Evolutionary conservation across 1,140 invertebrate species (phyloP), one percentile per base, ranked within the genome.

Genomic region (Sinonovacula constricta): DNA sequence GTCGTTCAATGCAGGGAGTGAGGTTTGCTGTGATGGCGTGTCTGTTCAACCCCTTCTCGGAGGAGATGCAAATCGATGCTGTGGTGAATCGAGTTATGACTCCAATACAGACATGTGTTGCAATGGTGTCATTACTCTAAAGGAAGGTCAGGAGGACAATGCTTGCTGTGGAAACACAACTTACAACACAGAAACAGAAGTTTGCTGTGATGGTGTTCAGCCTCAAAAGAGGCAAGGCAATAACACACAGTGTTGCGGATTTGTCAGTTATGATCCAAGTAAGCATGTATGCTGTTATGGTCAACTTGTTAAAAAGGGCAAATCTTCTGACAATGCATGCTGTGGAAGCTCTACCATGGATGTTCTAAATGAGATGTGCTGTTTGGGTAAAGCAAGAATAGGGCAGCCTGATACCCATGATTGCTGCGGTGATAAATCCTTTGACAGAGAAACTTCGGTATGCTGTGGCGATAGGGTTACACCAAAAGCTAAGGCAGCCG

Each of bases 121-220:
- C 28, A 36, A 49, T 28, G 14, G 18, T 39, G 59, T 24, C 0
- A 22, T 72, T 5, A 72, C 15, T 51, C 28, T 34, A 3, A 72
- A 72, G 34, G 7, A 15, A 45, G 30, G 26, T 15, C n/a, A 39
- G 18, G 59, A 39, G 10, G 70, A 72, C 30, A 72, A 36, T 28
- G 49, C 56, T n/a, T 72, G 70, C 62, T 72, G 70, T 62, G 70
- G 70, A 31, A 45, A 72, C 3, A 72, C 56, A 33, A 62, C 70
- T n/a, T 59, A 62, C 18, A 72, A 72, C 36, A 63, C 36, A 0
- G 36, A 15, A 7, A 49, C 7, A 12, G 30, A 72, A 33, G 39
- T 72, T 1, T 72, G 70, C 31, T 72, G 70, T 51, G 34, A 72
- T 39, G 70, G 70, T 22, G 51, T 14, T 15, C 39, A 31, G 4